Evolutionary conservation across 2,888 invertebrate genomes (phyloP).

Genomic region (Petrolisthes manimaculis): DNA sequence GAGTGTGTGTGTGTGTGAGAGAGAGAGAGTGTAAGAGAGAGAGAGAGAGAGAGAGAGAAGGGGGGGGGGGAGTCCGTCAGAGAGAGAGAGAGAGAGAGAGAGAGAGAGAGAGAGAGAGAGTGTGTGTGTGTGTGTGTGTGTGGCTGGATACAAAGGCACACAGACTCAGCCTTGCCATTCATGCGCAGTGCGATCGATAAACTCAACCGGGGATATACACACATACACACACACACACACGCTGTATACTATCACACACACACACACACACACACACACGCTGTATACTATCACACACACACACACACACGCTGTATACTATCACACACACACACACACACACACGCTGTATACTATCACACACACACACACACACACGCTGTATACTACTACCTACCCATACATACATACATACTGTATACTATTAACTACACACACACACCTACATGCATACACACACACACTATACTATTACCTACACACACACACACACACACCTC

Average conservation of each 20-base stretch:
- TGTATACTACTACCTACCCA: too few species aligned
- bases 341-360: neutral
- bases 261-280: constrained; percentile 13
- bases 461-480: too few species aligned
- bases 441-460: neutral
- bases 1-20: too few species aligned
- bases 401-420: too few species aligned
- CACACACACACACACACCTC: neutral
- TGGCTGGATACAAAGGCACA: constrained; percentile 56
- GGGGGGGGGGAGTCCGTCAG: neutral
- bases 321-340: too few species aligned
- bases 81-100: constrained; percentile 2
- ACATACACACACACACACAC: constrained; percentile 34
- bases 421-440: too few species aligned
- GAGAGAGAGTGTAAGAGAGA: too few species aligned
- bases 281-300: neutral
- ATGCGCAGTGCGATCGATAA: constrained; percentile 57
- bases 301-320: too few species aligned
- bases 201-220: constrained; percentile 40
- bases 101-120: constrained; percentile 12
- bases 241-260: constrained; percentile 24
- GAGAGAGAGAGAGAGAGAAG: too few species aligned
- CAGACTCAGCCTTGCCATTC: constrained; percentile 51
- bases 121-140: constrained; percentile 30
- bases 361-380: too few species aligned